Conservation (phyloP, 2,113 vertebrate species). For the Myotis davidii region DNA sequence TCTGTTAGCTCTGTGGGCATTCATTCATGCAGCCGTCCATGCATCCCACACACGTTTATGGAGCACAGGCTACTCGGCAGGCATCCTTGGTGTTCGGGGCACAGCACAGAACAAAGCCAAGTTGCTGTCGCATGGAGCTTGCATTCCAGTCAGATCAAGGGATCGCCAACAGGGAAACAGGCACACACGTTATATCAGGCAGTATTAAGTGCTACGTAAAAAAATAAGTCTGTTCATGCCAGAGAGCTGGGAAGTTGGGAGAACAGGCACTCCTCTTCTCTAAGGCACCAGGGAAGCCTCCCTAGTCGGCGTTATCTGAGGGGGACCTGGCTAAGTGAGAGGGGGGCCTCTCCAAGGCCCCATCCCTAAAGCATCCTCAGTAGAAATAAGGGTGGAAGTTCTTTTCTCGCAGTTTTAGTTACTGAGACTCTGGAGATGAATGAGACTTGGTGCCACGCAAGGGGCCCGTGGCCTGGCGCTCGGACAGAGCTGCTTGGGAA, state of each 20-base stretch:
- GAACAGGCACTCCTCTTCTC: fast-evolving
- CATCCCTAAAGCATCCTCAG: not conserved
- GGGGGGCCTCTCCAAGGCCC: not conserved
- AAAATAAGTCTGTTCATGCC: not conserved
- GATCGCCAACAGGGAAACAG: not conserved
- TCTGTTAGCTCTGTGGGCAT: not conserved
- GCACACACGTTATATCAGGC: fast-evolving
- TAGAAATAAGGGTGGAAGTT: not conserved
- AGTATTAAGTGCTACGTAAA: not conserved
- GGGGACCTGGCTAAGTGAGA: not conserved
- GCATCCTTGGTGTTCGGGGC: not conserved
- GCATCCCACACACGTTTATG: not conserved
- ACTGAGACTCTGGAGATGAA: not conserved
- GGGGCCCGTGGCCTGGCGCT: not conserved
- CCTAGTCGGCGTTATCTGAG: not conserved
- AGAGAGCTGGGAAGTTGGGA: not conserved
- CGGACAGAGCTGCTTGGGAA: not conserved
- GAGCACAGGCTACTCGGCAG: not conserved
- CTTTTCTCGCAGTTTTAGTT: not conserved
- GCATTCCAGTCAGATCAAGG: not conserved
- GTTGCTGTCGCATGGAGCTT: not conserved
- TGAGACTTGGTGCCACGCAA: fast-evolving
- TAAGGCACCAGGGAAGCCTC: not conserved
- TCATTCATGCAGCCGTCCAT: not conserved
- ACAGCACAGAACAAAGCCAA: not conserved